Evolutionary conservation across 2,797 vertebrate species (phyloP).

Genomic region (Poeciliopsis gracilis): DNA sequence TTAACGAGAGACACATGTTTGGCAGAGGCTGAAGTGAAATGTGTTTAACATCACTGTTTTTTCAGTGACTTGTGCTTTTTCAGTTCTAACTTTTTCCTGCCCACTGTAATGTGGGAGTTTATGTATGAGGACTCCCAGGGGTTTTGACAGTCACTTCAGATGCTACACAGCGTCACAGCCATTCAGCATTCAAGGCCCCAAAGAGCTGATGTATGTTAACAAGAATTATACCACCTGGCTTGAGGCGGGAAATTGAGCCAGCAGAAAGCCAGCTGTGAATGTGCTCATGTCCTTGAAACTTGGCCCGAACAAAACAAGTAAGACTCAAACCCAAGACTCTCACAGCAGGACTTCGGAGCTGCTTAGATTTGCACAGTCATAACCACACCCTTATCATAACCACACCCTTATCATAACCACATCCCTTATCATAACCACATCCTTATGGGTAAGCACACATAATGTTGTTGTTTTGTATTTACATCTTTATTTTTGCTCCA

Average conservation of each 20-base stretch:
- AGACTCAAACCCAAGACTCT: conserved; percentile 24
- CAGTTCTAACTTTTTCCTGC: conserved; percentile 45
- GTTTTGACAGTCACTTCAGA: conserved; percentile 29
- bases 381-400: not conserved
- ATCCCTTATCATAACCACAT: not conserved
- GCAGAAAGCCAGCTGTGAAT: conserved; percentile 75
- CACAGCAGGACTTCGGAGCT: conserved; percentile 55
- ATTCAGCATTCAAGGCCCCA: conserved; percentile 19
- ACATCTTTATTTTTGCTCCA: not conserved
- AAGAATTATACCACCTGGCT: conserved; percentile 48
- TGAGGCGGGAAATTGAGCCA: conserved; percentile 55
- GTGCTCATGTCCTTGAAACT: conserved; percentile 65
- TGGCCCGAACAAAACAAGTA: conserved; percentile 59
- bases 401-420: not conserved
- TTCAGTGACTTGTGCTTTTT: conserved; percentile 35
- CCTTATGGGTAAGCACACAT: not conserved
- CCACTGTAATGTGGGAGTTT: conserved; percentile 27
- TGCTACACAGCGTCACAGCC: conserved; percentile 19
- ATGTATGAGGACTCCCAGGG: conserved; percentile 28
- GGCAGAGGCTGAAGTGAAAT: conserved; percentile 35
- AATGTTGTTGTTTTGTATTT: not conserved
- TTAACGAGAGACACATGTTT: conserved; percentile 68
- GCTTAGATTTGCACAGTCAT: conserved; percentile 15
- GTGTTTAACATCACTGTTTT: conserved; percentile 22
- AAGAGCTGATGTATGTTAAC: conserved; percentile 52